These are phyloP conservation scores for Leucoraja ocellata DNA, from an alignment of 2,797 vertebrate genomes.

Conservation along the genomic window DNA sequence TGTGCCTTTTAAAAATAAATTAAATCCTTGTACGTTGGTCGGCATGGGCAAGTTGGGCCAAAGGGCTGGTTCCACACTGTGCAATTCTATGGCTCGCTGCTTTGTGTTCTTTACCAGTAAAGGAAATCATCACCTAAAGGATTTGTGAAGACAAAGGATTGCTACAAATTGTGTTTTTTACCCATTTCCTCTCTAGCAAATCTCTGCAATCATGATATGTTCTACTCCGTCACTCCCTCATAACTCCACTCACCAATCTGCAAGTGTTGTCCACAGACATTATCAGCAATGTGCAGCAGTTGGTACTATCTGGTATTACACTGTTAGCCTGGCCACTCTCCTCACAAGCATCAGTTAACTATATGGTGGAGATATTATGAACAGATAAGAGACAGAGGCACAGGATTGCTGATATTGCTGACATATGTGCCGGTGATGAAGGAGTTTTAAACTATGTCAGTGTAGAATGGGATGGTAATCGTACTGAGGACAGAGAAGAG, in stretches of 20 bases:
- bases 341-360: background rate
- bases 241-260: background rate
- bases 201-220: background rate
- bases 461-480: too few relatives aligned
- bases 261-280: background rate
- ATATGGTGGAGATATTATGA: background rate
- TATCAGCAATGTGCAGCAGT: background rate
- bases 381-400: too few relatives aligned
- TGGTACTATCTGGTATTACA: background rate
- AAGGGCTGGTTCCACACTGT: too few relatives aligned
- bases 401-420: too few relatives aligned
- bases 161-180: background rate
- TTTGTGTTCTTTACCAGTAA: background rate
- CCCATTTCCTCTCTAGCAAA: background rate
- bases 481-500: too few relatives aligned
- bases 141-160: background rate
- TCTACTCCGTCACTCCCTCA: background rate
- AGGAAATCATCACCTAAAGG: too few relatives aligned
- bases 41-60: too few relatives aligned
- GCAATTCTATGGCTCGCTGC: too few relatives aligned
- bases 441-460: too few relatives aligned
- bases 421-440: too few relatives aligned
- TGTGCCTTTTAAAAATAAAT: too few relatives aligned
- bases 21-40: too few relatives aligned
- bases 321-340: background rate